A percentile compares a stretch with the other conserved stretches of the same genome.
Conservation (phyloP, 2,888 invertebrate genomes). For the Perdita meconis region DNA sequence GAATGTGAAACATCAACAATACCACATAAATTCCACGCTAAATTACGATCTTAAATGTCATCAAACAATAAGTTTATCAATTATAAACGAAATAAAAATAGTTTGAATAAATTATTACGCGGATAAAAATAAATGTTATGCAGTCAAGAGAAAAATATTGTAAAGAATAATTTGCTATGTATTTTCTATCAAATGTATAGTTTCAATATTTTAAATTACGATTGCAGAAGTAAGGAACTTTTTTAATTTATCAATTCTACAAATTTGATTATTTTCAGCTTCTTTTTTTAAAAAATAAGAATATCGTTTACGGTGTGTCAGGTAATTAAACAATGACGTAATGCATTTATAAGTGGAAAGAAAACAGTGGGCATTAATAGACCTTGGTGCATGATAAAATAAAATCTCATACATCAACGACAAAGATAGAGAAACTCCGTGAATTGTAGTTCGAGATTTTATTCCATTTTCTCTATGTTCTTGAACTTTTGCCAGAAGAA, state of each 20-base stretch:
- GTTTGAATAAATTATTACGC: neutral
- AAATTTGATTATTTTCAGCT: too few relatives aligned
- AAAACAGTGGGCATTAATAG: neutral
- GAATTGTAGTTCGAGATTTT: neutral
- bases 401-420: neutral
- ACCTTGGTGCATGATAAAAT: neutral
- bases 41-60: neutral
- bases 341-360: neutral
- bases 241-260: too few relatives aligned
- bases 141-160: too few relatives aligned
- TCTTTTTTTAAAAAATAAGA: neutral
- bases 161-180: too few relatives aligned
- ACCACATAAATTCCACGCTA: slow-evolving; percentile 3
- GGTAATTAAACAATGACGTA: neutral
- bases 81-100: neutral
- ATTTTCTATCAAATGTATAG: too few relatives aligned
- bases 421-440: neutral
- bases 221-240: too few relatives aligned
- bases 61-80: too few relatives aligned
- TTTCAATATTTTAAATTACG: too few relatives aligned
- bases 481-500: neutral
- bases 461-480: neutral
- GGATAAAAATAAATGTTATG: too few relatives aligned
- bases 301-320: neutral
- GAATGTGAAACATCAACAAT: slow-evolving; percentile 7